phyloP scores from a whole-genome alignment of 2,113 vertebrate species.

The Cebidichthys violaceus region DNA sequence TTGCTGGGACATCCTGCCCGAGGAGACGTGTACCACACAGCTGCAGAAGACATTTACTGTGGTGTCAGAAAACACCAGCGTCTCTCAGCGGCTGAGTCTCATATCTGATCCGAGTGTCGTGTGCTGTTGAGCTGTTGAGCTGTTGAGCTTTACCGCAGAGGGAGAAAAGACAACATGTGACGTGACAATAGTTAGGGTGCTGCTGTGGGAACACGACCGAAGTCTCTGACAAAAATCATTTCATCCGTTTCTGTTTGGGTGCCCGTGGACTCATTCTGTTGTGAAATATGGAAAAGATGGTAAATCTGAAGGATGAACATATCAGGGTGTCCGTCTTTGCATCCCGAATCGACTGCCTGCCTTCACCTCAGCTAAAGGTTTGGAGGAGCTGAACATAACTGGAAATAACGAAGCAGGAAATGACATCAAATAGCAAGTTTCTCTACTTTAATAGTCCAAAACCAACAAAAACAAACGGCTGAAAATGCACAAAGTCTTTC shows the following conservation, averaged over 20 bases:
- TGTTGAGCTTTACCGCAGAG: neutral
- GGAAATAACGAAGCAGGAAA: neutral
- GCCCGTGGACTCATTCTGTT: neutral
- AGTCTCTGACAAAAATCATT: neutral
- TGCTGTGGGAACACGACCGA: neutral
- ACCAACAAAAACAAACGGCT: neutral
- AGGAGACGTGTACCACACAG: conserved; percentile 56
- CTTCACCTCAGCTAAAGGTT: neutral
- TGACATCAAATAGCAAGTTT: neutral
- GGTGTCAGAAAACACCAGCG: conserved; percentile 37
- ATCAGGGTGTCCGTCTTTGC: neutral
- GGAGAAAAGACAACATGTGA: neutral
- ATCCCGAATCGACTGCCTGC: neutral
- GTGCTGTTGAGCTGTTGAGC: neutral
- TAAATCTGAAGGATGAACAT: neutral
- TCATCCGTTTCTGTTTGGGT: neutral
- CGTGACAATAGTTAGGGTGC: neutral
- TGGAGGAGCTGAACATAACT: neutral
- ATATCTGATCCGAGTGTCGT: conserved; percentile 19
- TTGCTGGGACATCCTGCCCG: conserved; percentile 71
- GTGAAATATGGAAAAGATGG: neutral
- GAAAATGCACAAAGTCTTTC: neutral
- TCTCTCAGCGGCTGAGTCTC: neutral
- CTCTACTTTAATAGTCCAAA: neutral
- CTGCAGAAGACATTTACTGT: conserved; percentile 59